Evolutionary conservation across 2,797 vertebrate genomes (phyloP).

Genomic region (Oryzias dopingdopingensis): DNA sequence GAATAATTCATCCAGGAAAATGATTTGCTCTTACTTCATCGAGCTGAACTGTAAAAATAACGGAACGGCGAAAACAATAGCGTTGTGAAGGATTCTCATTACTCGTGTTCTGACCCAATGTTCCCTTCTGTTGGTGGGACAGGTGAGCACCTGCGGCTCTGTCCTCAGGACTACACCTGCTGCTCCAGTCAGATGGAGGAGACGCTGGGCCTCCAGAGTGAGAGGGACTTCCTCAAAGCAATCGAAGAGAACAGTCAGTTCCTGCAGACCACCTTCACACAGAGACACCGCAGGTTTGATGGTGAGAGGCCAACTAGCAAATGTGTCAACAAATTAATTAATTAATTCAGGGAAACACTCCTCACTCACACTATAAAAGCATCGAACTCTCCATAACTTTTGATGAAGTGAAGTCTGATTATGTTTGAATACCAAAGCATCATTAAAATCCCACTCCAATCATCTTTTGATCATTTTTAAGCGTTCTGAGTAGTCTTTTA

Average conservation of each 20-base stretch:
- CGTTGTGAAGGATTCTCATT: not conserved
- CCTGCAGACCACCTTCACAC: conserved; percentile 82
- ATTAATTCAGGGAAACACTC: too few relatives aligned
- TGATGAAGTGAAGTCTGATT: too few relatives aligned
- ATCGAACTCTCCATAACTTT: too few relatives aligned
- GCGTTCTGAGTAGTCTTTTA: too few relatives aligned
- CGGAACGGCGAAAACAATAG: not conserved
- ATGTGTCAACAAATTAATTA: not conserved
- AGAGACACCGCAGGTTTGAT: conserved; percentile 84
- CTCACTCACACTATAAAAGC: too few relatives aligned
- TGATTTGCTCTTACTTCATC: conserved; percentile 43
- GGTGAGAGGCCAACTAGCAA: conserved; percentile 69
- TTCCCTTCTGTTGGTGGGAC: conserved; percentile 9
- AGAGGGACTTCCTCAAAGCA: conserved; percentile 79
- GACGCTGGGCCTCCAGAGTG: conserved; percentile 81
- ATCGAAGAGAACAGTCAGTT: conserved; percentile 85
- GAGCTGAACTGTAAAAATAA: conserved; percentile 12
- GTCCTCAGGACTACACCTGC: conserved; percentile 90
- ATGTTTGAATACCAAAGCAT: too few relatives aligned
- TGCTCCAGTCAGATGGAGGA: conserved; percentile 90
- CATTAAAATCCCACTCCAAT: too few relatives aligned
- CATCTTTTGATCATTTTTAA: too few relatives aligned
- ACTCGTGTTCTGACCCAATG: conserved; percentile 6
- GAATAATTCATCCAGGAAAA: conserved; percentile 70
- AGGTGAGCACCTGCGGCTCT: conserved; percentile 89